Evolutionary conservation across 2,888 invertebrate genomes (phyloP), one percentile per base, ranked within the genome.

Genomic region (Agonopterix arenella): DNA sequence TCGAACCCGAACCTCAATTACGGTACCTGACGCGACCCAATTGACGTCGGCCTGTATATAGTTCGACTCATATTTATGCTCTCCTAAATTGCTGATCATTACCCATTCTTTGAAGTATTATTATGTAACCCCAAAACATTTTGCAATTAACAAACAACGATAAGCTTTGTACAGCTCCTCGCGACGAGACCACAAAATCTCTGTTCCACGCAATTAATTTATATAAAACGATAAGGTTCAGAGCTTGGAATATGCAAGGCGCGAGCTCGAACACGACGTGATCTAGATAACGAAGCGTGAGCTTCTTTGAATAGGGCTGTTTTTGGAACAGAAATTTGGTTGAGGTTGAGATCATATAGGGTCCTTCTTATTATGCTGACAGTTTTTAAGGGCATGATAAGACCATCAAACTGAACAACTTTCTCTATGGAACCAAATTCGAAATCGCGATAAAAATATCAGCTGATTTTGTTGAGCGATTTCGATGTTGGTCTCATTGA

Each of bases 171-270:
- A 51, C 50, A 48, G 47, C 36, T 11, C n/a, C 45, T 10, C 54
- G 49, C 45, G 28, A 28, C 28, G 50, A 54, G 49, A 16, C 40
- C 37, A 44, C 49, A 46, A 58, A 52, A 59, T 66, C 66, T 72
- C 69, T 74, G 73, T 70, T 70, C 62, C 55, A 46, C 55, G 70
- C 76, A 79, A 85, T 86, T 86, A 86, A 84, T 85, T 84, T 78
- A 81, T 76, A 75, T 76, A 74, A 80, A 80, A 84, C 84, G 86
- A 86, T 86, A 86, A 86, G 85, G 79, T 80, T 80, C 75, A 75
- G 76, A 70, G 69, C 76, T 67, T 58, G 83, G 84, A 85, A 84
- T 85, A 85, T 86, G 86, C 86, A 81, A 79, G 84, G 69, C 84
- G 82, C 78, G 82, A 74, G 73, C 76, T 59, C 68, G 62, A 62